Conservation (phyloP, 2,888 invertebrate genomes). For the Erynnis tages region DNA sequence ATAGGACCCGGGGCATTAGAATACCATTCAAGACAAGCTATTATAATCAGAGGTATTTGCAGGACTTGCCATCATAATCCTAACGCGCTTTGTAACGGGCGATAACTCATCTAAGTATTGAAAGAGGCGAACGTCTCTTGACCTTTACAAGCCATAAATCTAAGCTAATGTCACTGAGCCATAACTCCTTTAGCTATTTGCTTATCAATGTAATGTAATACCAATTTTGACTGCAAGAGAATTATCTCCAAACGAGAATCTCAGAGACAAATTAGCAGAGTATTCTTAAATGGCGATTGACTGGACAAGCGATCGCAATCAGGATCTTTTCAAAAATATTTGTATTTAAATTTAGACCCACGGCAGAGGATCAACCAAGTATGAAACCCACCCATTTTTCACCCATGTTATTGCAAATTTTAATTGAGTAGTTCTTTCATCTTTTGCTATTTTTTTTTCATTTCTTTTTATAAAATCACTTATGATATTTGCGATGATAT, state of each 20-base stretch:
- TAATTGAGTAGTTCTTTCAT: too few relatives aligned
- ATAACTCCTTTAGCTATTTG: constrained; percentile 23
- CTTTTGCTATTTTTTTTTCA: too few relatives aligned
- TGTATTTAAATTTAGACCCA: too few relatives aligned
- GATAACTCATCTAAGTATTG: constrained; percentile 27
- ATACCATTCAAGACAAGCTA: background rate
- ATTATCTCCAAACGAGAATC: constrained; percentile 6
- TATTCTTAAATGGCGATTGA: constrained; percentile 1
- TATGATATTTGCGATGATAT: too few relatives aligned
- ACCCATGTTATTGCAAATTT: too few relatives aligned
- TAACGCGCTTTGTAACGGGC: constrained; percentile 16
- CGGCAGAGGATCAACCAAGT: too few relatives aligned
- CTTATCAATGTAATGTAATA: constrained; percentile 20
- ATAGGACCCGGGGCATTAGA: too few relatives aligned
- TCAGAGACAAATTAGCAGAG: background rate
- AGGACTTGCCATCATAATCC: constrained; percentile 4
- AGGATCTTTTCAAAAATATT: too few relatives aligned
- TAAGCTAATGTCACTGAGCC: constrained; percentile 21
- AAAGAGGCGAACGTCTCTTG: constrained; percentile 19
- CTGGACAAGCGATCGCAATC: background rate
- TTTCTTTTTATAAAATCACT: too few relatives aligned
- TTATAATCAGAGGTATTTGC: background rate
- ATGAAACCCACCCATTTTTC: too few relatives aligned
- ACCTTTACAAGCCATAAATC: constrained; percentile 23
- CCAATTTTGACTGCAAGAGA: constrained; percentile 18